These are phyloP conservation scores for Heliopora coerulea DNA, from an alignment of 92 coral and sea anemone species.

Conservation along the genomic window DNA sequence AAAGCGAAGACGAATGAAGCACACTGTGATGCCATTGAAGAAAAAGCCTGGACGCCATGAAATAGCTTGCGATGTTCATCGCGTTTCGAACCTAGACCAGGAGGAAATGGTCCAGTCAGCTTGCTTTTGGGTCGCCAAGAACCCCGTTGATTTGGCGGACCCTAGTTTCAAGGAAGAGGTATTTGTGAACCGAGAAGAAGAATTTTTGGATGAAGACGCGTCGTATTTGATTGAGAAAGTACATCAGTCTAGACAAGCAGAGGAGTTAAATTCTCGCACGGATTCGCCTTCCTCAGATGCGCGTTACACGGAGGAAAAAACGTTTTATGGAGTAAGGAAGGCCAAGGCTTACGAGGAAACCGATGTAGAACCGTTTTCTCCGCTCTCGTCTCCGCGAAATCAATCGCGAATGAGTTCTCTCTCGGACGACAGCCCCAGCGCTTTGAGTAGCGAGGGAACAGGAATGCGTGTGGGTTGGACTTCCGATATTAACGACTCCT, in stretches of 20 bases:
- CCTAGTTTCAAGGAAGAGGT: slow-evolving; percentile 34
- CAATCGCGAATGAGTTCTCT: slow-evolving; percentile 27
- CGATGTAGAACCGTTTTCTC: slow-evolving; percentile 11
- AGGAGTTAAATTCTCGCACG: background rate
- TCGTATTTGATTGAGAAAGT: background rate
- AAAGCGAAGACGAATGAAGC: slow-evolving; percentile 34
- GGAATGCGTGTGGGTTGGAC: slow-evolving; percentile 41
- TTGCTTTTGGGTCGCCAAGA: slow-evolving; percentile 41
- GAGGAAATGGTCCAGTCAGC: slow-evolving; percentile 36
- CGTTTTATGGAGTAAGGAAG: slow-evolving; percentile 34
- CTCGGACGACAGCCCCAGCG: slow-evolving; percentile 30
- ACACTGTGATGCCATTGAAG: slow-evolving; percentile 41
- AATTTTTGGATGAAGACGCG: slow-evolving; percentile 2
- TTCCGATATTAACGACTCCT: slow-evolving; percentile 20
- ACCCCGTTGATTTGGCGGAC: slow-evolving; percentile 2
- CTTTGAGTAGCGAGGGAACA: slow-evolving; percentile 30
- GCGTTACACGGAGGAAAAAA: slow-evolving; percentile 31
- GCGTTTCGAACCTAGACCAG: slow-evolving; percentile 25
- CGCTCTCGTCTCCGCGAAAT: slow-evolving; percentile 28
- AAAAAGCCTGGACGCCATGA: slow-evolving; percentile 21
- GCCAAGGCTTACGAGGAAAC: background rate
- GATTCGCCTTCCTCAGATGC: slow-evolving; percentile 6
- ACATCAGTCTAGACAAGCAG: background rate
- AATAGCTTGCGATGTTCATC: slow-evolving; percentile 31
- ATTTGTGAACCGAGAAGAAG: slow-evolving; percentile 27